phyloP scores from a whole-genome alignment of 2,113 vertebrate species.

The Tapirus terrestris region DNA sequence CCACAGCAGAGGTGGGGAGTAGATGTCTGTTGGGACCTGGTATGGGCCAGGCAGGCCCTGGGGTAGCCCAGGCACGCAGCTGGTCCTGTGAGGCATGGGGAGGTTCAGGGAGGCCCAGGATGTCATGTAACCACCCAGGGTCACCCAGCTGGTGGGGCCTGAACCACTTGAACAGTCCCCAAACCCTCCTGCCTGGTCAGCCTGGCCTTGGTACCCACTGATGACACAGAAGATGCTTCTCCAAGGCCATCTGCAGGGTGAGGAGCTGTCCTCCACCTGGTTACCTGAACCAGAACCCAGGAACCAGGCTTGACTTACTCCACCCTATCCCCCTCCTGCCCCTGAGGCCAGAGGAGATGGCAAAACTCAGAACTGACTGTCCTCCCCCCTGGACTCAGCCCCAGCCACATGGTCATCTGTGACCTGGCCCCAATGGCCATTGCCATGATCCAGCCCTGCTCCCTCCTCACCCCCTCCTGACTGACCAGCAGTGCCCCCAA shows the following conservation, averaged over 20 bases:
- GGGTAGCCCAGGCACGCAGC: background rate
- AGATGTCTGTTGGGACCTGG: no score
- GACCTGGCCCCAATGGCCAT: accelerated
- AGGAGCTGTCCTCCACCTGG: background rate
- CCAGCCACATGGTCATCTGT: background rate
- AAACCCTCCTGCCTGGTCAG: background rate
- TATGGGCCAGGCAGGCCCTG: background rate
- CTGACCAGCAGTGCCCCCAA: background rate
- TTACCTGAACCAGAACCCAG: background rate
- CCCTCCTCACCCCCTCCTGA: background rate
- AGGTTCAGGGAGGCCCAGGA: background rate
- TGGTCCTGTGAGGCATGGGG: background rate
- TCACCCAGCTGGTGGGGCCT: background rate
- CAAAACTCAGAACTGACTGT: background rate
- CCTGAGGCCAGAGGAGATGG: background rate
- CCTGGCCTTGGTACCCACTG: background rate
- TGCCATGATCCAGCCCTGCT: background rate
- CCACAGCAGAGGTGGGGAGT: background rate
- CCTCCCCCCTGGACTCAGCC: background rate
- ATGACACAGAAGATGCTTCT: background rate
- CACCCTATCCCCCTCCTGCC: background rate
- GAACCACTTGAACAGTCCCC: background rate
- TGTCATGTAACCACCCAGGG: background rate
- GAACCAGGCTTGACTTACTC: background rate
- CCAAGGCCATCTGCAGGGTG: background rate